These are phyloP conservation scores for Nemoura dubitans DNA, from an alignment of 2,888 invertebrate genomes.

Conservation along the genomic window DNA sequence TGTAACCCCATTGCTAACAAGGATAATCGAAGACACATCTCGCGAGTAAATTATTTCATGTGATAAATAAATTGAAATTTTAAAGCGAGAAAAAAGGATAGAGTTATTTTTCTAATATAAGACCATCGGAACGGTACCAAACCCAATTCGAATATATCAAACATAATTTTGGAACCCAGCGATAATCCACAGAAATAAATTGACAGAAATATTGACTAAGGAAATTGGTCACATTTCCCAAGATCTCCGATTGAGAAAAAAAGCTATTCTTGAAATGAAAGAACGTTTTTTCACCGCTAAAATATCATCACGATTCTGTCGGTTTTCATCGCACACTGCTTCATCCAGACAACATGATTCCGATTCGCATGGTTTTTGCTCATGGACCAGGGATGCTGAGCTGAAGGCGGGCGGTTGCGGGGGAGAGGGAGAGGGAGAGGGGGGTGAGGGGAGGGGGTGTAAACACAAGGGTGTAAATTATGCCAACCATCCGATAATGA, in stretches of 20 bases:
- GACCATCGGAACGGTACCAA: neutral
- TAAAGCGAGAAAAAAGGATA: no score
- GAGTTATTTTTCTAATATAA: neutral
- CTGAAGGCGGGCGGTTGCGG: no score
- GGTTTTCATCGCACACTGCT: neutral
- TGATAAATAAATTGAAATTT: no score
- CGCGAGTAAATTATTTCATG: no score
- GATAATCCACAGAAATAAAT: neutral
- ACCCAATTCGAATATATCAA: neutral
- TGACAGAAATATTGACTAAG: neutral
- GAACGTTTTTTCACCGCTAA: neutral
- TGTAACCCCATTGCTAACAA: no score
- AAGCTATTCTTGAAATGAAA: no score
- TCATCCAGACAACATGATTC: neutral
- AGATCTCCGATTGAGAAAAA: no score
- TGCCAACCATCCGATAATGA: slow-evolving; percentile 7
- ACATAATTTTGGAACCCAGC: neutral
- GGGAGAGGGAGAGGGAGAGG: no score
- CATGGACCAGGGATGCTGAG: no score
- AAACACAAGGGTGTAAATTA: neutral
- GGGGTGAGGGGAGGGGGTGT: neutral
- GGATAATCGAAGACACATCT: no score
- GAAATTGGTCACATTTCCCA: neutral
- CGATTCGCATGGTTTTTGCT: neutral
- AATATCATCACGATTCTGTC: neutral